Base-by-base conservation (phyloP, 2,797 vertebrate species). In the Tachyglossus aculeatus region DNA sequence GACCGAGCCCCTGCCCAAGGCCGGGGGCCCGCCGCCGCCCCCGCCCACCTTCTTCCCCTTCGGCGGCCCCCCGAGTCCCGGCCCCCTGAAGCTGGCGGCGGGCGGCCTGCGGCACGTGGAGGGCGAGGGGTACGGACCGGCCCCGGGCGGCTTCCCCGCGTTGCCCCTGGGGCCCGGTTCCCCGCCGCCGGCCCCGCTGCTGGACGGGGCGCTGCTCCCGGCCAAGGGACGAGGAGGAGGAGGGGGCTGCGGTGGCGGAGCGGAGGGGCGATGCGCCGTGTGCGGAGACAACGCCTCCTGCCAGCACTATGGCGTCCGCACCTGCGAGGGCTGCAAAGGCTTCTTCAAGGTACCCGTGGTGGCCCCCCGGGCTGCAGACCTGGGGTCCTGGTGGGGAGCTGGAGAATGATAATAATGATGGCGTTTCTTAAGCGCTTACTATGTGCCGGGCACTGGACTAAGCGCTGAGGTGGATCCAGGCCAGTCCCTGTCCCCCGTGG, bases 231-330 rank as follows among this genome's bases (percentile, higher is more conserved):
- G 92, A 40, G 93, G 91, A 56, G 83, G 78, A 29, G 50, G 60
- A 43, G 89, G 92, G 1, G 90, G 88, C 13, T n/a, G n/a, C n/a
- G 83, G 78, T 27, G 90, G 88, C 13, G 89, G 91, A 25, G 93
- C 81, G 0, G 97, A 99, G 81, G 96, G 97, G 1, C 94, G 94
- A 75, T 99, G 98, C 39, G 98, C 96, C 0, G 98, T 99, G 51
- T 98, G 97, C 32, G 97, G 97, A 27, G 98, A 98, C 91, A 98
- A 95, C 1, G 98, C 98, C 2, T 97, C 98, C 0, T 99, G 97
- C 82, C 97, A 99, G 89, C 98, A 99, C 88, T 98, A 98, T 0
- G 98, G 97, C 0, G 97, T 98, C 54, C 97, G 97, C 48, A 99
- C 93, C 37, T 96, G 95, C 45, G 96, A 98, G 85, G 96, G 96